Evolutionary conservation across 2,797 vertebrate genomes (phyloP).

Genomic region (Ctenochaetus hawaiiensis): DNA sequence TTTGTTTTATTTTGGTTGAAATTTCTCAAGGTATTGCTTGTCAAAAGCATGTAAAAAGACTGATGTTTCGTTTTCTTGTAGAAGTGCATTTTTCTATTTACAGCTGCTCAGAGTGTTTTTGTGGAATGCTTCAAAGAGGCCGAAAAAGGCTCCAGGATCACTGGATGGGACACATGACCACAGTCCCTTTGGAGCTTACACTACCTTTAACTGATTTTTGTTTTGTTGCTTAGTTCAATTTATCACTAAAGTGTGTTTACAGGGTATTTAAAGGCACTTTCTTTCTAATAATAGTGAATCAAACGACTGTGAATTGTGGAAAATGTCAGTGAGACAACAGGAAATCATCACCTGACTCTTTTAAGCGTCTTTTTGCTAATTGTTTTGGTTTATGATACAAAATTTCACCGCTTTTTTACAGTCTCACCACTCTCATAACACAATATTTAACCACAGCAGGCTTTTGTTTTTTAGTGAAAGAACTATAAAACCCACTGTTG

Average conservation of each 20-base stretch:
- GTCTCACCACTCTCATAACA: neutral
- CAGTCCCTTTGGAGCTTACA: neutral
- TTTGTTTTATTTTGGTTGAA: conserved; percentile 15
- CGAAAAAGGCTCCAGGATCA: neutral
- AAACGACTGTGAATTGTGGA: neutral
- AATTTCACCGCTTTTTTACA: neutral
- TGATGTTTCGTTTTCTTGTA: neutral
- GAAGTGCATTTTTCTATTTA: conserved; percentile 29
- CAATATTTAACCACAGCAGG: neutral
- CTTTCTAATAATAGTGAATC: neutral
- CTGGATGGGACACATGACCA: neutral
- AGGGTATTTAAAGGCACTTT: neutral
- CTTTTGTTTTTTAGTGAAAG: neutral
- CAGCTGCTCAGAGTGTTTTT: conserved; percentile 29
- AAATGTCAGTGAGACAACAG: too few relatives aligned
- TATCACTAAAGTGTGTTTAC: neutral
- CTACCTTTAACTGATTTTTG: neutral
- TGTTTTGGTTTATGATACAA: neutral
- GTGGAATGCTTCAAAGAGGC: conserved; percentile 6
- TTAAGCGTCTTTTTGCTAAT: neutral
- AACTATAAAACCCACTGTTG: neutral
- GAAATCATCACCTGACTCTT: too few relatives aligned
- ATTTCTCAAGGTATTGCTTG: conserved; percentile 1
- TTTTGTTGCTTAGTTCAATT: neutral
- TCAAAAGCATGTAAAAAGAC: neutral